These are phyloP conservation scores for Tokudaia tokunoshimensis DNA, from an alignment of 2,797 vertebrate species.

Conservation along the genomic window DNA sequence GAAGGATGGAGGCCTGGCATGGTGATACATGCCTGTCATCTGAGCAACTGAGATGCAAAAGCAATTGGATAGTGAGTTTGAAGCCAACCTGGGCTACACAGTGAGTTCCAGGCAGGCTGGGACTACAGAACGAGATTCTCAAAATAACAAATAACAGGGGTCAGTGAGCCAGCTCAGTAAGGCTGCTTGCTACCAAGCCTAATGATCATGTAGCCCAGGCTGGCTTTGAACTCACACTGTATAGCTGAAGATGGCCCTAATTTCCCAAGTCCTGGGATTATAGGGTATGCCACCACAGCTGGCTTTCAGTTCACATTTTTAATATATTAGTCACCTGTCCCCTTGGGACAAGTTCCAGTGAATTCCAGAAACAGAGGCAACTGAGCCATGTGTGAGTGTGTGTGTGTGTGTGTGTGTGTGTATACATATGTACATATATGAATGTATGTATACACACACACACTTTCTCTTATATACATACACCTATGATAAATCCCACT, in stretches of 20 bases:
- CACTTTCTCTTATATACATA: not conserved
- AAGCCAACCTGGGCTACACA: not conserved
- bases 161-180: not conserved
- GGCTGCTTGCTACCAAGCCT: not conserved
- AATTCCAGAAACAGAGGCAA: not conserved
- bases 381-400: not conserved
- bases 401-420: too few relatives aligned
- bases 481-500: not conserved
- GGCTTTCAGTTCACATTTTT: not conserved
- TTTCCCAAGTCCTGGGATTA: not conserved
- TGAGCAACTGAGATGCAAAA: not conserved
- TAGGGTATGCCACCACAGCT: too few relatives aligned
- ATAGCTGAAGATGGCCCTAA: not conserved
- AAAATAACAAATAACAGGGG: not conserved
- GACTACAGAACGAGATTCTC: not conserved
- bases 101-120: not conserved
- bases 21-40: not conserved
- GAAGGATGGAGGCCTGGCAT: not conserved
- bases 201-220: too few relatives aligned
- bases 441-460: too few relatives aligned
- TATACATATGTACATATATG: too few relatives aligned
- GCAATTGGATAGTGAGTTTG: not conserved
- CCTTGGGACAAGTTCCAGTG: not conserved
- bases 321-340: not conserved
- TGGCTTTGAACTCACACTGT: not conserved